These are phyloP conservation scores for Parapristionchus giblindavisi DNA, from an alignment of 2,888 invertebrate genomes.

Conservation along the genomic window DNA sequence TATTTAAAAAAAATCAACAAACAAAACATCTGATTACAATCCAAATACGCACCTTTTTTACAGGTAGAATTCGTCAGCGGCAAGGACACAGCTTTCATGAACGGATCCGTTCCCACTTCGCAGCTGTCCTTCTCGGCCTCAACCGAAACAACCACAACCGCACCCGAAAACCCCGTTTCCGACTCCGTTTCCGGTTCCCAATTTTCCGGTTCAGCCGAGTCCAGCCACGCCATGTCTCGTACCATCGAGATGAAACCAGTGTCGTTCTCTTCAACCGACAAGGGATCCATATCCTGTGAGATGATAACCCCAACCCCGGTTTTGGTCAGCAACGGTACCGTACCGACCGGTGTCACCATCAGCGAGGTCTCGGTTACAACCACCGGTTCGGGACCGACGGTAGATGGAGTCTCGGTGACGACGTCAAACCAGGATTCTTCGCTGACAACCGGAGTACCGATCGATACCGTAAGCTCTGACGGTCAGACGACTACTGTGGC, in stretches of 20 bases:
- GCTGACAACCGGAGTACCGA: neutral
- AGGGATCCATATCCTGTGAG: conserved; percentile 19
- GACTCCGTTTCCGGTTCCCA: too few relatives aligned
- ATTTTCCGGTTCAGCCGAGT: too few relatives aligned
- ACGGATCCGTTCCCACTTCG: neutral
- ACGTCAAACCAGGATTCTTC: neutral
- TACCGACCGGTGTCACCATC: conserved; percentile 7
- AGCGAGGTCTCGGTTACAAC: neutral
- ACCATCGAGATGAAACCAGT: too few relatives aligned
- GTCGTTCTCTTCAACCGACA: too few relatives aligned
- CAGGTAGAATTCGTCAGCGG: conserved; percentile 14
- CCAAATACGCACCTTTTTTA: neutral
- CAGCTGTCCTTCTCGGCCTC: too few relatives aligned
- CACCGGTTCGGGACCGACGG: neutral
- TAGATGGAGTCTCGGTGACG: neutral
- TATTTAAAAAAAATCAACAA: too few relatives aligned
- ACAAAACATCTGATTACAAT: too few relatives aligned
- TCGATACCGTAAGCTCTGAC: neutral
- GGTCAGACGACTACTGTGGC: neutral
- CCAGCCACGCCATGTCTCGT: too few relatives aligned
- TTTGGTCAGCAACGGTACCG: conserved; percentile 1
- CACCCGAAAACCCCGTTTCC: too few relatives aligned
- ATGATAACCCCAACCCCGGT: conserved; percentile 13
- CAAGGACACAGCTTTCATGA: neutral
- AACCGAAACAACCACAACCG: too few relatives aligned